Conservation (phyloP, 2,113 vertebrate species). For the Pterophyllum scalare region DNA sequence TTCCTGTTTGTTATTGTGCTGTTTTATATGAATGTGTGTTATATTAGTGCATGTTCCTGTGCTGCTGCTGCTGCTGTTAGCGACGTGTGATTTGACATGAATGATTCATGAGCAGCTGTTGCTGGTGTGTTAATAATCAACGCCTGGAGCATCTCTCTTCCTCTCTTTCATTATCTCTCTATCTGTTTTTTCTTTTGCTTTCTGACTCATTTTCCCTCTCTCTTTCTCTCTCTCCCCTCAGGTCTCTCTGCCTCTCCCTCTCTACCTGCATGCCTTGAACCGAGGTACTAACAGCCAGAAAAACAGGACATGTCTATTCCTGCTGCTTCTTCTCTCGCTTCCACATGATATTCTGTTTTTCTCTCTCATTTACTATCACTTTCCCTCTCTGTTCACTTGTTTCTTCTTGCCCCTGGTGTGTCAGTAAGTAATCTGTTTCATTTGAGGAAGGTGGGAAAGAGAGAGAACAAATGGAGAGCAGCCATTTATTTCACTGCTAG, state of each 20-base stretch:
- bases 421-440: slow-evolving; percentile 24
- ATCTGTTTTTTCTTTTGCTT: neutral
- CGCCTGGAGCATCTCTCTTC: slow-evolving; percentile 52
- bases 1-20: neutral
- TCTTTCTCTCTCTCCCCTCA: neutral
- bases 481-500: neutral
- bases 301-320: slow-evolving; percentile 68
- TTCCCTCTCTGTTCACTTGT: slow-evolving; percentile 50
- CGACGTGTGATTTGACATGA: slow-evolving; percentile 4
- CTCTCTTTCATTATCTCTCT: slow-evolving; percentile 23
- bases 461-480: neutral
- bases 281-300: slow-evolving; percentile 32
- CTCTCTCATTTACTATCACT: slow-evolving; percentile 43
- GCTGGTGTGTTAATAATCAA: slow-evolving; percentile 48
- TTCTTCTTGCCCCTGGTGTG: slow-evolving; percentile 57
- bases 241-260: slow-evolving; percentile 15
- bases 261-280: slow-evolving; percentile 26
- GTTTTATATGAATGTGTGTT: neutral
- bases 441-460: neutral
- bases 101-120: slow-evolving; percentile 56
- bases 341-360: neutral
- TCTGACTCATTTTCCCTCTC: slow-evolving; percentile 10
- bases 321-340: slow-evolving; percentile 44
- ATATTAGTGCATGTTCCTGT: neutral
- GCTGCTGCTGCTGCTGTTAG: neutral